Evolutionary conservation across 2,113 vertebrate genomes (phyloP).

Genomic region (Toxostoma redivivum): DNA sequence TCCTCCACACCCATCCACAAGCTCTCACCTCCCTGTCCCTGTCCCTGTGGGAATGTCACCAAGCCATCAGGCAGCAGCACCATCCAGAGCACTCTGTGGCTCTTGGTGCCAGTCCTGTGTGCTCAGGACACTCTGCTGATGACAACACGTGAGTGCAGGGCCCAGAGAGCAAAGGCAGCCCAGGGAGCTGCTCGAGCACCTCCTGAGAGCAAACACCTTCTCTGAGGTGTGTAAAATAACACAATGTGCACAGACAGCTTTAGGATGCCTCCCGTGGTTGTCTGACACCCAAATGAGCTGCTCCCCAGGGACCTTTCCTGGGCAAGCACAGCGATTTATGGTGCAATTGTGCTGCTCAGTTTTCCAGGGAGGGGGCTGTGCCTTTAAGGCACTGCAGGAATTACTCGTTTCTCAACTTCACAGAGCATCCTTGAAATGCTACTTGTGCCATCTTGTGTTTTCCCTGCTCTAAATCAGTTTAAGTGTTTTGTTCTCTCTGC

Average conservation of each 20-base stretch:
- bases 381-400: slow-evolving; percentile 13
- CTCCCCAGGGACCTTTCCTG: background rate
- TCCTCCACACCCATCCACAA: background rate
- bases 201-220: background rate
- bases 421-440: slow-evolving; percentile 53
- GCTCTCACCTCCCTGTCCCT: background rate
- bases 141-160: background rate
- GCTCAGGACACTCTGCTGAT: background rate
- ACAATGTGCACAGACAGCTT: background rate
- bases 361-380: background rate
- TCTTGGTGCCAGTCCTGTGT: background rate
- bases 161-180: background rate
- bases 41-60: background rate
- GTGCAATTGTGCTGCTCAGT: background rate
- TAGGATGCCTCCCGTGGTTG: background rate
- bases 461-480: slow-evolving; percentile 53
- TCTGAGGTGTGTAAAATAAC: background rate
- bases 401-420: slow-evolving; percentile 12
- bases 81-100: background rate
- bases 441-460: slow-evolving; percentile 68
- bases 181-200: fast-evolving
- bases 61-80: background rate
- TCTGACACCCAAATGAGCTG: background rate
- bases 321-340: background rate
- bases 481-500: slow-evolving; percentile 50